phyloP scores from a whole-genome alignment of 2,888 invertebrate genomes.

The Lucinisca nassula region DNA sequence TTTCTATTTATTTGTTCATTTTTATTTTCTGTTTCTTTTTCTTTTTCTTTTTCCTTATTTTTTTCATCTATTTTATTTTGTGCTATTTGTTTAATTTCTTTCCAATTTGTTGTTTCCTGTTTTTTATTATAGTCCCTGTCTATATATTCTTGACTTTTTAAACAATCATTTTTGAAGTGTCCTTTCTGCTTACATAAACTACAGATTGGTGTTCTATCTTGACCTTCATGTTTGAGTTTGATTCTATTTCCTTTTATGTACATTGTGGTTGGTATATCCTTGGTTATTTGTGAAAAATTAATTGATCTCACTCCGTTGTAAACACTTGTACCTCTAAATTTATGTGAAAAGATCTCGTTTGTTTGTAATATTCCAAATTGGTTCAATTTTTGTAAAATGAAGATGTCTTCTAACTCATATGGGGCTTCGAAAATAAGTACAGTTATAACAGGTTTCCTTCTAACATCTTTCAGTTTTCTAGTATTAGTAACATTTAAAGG shows the following conservation, averaged over 20 bases:
- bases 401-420: background rate
- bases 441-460: background rate
- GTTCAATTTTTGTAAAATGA: background rate
- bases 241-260: background rate
- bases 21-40: no score
- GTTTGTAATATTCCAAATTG: background rate
- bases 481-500: no score
- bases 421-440: background rate
- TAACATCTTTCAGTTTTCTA: background rate
- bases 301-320: background rate
- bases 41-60: no score
- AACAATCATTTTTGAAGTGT: background rate
- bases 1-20: no score
- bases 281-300: background rate
- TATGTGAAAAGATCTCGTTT: background rate
- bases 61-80: no score
- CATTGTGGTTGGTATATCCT: background rate
- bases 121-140: no score
- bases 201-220: background rate
- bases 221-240: background rate
- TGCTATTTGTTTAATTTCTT: no score
- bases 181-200: background rate
- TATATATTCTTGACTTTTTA: no score
- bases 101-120: no score
- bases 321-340: background rate